Base-by-base conservation (phyloP, 2,113 vertebrate genomes). In the Mustela nigripes region DNA sequence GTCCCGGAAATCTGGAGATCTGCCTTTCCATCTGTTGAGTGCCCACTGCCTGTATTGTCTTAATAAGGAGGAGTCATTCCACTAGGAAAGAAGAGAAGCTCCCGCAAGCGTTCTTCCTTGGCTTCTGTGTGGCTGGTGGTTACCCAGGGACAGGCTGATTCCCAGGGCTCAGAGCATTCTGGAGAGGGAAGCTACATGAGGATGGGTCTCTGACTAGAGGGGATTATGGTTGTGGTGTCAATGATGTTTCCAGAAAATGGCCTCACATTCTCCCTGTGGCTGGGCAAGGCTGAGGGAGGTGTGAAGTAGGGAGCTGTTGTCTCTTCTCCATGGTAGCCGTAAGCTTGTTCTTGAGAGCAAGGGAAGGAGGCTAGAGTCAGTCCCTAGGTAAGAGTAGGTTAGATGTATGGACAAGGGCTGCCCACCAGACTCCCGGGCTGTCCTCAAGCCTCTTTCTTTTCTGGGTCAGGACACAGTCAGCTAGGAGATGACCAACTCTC, bases 231-330 rank as follows among this genome's bases (percentile, higher is more conserved):
- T 96, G 81, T 90, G 79, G 88, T 96, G 97, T 98, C 89, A 97
- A 36, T 79, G 96, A 93, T 1, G 36, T 89, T 94, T 84, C 42
- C 89, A 96, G 91, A 93, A 93, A 97, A 93, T 62, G 58, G 50
- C 50, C 50, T 53, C 50, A 53, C 50, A 53, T 53, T 53, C 50
- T 53, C 85, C 76, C 84, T 31, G 84, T 80, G 91, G 63, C 42
- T 53, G 19, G 82, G 82, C 81, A 81, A 56, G 73, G 63, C 62
- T 69, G 24, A 94, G 60, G 31, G 16, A 89, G 69, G 69, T 53
- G 45, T 76, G 94, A 82, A 80, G 60, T 2, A 11, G 9, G 60
- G 53, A 48, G 28, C 50, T 28, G 24, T 45, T 78, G 12, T 78
- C 63, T 95, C 24, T 39, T 83, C 26, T 63, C 62, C 5, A 33